Conservation (phyloP, 2,888 invertebrate genomes). For the Drosophila anomalipes region DNA sequence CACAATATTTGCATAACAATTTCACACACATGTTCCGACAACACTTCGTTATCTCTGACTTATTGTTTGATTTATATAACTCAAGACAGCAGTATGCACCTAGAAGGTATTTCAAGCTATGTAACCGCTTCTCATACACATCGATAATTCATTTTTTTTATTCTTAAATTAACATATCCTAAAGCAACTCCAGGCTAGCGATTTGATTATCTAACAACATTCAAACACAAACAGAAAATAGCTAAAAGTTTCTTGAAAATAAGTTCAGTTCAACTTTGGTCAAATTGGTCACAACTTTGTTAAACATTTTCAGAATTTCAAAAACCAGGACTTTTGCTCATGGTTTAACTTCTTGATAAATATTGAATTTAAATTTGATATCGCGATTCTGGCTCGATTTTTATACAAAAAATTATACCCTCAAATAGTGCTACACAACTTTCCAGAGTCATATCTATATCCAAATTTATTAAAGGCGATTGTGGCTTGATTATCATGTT, state of each 20-base stretch:
- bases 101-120: neutral
- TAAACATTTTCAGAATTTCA: no score
- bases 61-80: conserved; percentile 21
- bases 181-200: neutral
- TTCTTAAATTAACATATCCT: neutral
- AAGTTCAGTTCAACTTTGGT: no score
- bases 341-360: neutral
- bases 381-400: neutral
- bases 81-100: conserved; percentile 11
- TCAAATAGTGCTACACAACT: neutral
- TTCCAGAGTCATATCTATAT: no score
- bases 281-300: no score
- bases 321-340: no score
- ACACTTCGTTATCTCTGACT: conserved; percentile 12
- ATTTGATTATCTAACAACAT: neutral
- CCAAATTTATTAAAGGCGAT: neutral
- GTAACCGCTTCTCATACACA: neutral
- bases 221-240: neutral
- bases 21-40: conserved; percentile 23
- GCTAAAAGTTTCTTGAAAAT: no score
- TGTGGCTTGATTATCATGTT: neutral
- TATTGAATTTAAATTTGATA: neutral
- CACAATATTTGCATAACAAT: conserved; percentile 35
- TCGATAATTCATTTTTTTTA: neutral
- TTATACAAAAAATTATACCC: neutral